Base-by-base conservation (phyloP, 2,113 vertebrate species). In the Natator depressus region DNA sequence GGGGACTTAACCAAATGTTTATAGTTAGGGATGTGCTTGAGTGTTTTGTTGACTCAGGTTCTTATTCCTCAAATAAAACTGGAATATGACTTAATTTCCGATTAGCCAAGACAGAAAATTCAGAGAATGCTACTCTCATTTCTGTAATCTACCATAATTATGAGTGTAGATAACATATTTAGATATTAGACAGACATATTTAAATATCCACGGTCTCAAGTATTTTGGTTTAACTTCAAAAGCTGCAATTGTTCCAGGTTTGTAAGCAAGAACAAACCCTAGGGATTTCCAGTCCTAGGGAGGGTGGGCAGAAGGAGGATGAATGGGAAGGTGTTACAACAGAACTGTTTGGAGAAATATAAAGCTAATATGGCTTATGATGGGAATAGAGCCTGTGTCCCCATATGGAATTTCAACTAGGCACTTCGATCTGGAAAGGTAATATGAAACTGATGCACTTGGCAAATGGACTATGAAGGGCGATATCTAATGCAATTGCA, bases 401-500 rank as follows among this genome's bases (percentile, higher is more conserved):
- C 24, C 4, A 78, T 82, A 16, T 0, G 2, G 85, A 89, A 80
- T 57, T 31, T 78, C 38, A 88, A 4, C 25, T 53, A 78, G 93
- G 80, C 6, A 16, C 46, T 82, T 72, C 3, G 9, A 38, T 86
- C 50, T 0, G 0, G 80, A 94, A 93, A 89, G 57, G 35, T 54
- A 90, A 59, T 78, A 87, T 79, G 57, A 82, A 96, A 90, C 46
- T 10, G 69, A 87, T 93, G 91, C 31, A 3, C 1, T 89, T 83
- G 84, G 59, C 19, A 83, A 96, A 93, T 53, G 72, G 75, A 85
- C 87, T 92, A 47, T 53, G 62, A 78, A 97, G 87, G 91, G 57
- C 65, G 79, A 38, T 54, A 65, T 93, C 49, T 90, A 89, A 92
- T 96, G 76, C 51, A 75, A 19, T 0, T 80, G n/a, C 54, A 92